Conservation (phyloP, 2,113 vertebrate genomes). For the Notarius lentiginosus region DNA sequence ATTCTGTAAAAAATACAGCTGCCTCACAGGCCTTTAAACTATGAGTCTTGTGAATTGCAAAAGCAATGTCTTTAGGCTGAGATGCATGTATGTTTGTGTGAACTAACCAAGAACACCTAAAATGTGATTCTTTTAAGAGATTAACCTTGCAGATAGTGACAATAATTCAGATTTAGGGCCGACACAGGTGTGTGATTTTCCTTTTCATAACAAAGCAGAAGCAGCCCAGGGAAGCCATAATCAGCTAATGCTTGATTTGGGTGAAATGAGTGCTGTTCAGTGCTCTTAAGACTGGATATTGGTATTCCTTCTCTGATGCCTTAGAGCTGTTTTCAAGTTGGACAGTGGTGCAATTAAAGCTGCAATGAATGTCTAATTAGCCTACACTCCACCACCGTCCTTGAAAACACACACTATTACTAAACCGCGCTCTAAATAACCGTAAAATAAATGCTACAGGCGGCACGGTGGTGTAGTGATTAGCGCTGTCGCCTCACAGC, state of each 20-base stretch:
- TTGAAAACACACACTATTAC: not conserved
- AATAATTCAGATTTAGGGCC: not conserved
- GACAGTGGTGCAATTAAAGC: not conserved
- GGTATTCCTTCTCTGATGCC: not conserved
- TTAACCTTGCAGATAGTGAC: not conserved
- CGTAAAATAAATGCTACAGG: not conserved
- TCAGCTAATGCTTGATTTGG: not conserved
- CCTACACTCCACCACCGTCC: not conserved
- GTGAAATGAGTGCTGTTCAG: not conserved
- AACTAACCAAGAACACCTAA: not conserved
- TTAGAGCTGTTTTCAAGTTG: not conserved
- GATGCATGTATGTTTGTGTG: not conserved
- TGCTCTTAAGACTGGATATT: not conserved
- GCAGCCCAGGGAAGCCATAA: not conserved
- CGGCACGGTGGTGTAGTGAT: too few species aligned
- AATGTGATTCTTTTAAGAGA: not conserved
- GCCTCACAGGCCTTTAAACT: too few species aligned
- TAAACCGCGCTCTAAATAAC: slow-evolving; percentile 5
- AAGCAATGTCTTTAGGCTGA: not conserved
- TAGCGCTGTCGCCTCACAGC: too few species aligned
- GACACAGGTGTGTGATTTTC: not conserved
- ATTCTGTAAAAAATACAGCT: too few species aligned
- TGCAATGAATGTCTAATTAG: slow-evolving; percentile 9
- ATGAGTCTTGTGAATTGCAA: not conserved
- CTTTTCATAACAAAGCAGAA: not conserved